Conservation (phyloP, 1,140 invertebrate genomes). For the Pseudomyrmex gracilis region DNA sequence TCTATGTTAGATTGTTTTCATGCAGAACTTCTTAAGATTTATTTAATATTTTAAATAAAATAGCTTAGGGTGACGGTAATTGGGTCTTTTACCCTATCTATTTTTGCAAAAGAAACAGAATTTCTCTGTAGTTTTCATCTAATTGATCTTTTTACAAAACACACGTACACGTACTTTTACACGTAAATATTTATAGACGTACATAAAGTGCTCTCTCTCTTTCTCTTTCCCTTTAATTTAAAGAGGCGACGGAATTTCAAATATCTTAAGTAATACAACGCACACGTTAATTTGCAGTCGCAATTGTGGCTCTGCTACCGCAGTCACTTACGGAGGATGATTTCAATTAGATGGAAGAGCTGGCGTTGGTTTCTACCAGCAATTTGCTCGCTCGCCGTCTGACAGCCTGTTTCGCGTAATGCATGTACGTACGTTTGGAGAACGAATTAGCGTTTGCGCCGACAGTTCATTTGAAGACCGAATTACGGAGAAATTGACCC, state of each 20-base stretch:
- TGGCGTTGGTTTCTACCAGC: conserved; percentile 15
- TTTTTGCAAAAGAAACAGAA: too few relatives aligned
- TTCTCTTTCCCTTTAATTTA: background rate
- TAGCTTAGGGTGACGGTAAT: too few relatives aligned
- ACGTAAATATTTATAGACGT: too few relatives aligned
- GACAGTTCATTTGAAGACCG: conserved; percentile 15
- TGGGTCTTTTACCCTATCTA: too few relatives aligned
- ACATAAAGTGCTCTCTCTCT: too few relatives aligned
- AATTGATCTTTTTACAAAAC: too few relatives aligned
- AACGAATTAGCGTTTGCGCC: conserved; percentile 53
- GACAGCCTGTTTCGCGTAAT: conserved; percentile 57
- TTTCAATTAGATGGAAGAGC: conserved; percentile 42
- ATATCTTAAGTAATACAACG: conserved; percentile 2
- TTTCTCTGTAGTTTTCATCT: too few relatives aligned
- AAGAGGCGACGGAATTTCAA: background rate
- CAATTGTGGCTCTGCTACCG: background rate
- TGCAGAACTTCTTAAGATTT: too few relatives aligned
- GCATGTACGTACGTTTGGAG: conserved; percentile 42
- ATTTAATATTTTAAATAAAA: too few relatives aligned
- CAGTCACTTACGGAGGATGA: background rate
- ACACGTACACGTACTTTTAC: too few relatives aligned
- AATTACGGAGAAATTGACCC: conserved; percentile 33
- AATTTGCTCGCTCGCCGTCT: conserved; percentile 40
- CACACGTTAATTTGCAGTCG: conserved; percentile 8
- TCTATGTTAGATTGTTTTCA: too few relatives aligned